Evolutionary conservation across 2,113 vertebrate genomes (phyloP).

Genomic region (Vireo altiloquus): DNA sequence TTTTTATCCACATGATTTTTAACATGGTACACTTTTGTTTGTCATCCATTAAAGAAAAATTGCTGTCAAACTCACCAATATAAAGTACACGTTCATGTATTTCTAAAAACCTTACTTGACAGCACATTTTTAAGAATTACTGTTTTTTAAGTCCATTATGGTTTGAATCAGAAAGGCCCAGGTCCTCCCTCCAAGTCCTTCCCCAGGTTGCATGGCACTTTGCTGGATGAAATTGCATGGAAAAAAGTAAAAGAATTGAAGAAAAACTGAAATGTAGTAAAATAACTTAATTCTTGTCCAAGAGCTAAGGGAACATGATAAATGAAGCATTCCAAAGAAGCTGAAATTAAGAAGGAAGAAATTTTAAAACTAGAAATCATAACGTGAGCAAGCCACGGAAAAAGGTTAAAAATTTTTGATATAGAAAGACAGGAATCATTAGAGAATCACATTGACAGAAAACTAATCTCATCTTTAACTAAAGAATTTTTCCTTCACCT

Average conservation of each 20-base stretch:
- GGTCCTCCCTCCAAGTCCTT: neutral
- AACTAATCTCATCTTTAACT: no score
- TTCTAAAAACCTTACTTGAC: neutral
- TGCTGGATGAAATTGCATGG: neutral
- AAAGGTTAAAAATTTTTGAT: neutral
- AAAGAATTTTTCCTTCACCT: neutral
- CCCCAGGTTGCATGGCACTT: neutral
- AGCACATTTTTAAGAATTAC: neutral
- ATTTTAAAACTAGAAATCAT: neutral
- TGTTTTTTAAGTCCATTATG: neutral
- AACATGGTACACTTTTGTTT: neutral
- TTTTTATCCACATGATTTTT: neutral
- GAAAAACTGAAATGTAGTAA: neutral
- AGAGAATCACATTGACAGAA: neutral
- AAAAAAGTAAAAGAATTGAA: neutral
- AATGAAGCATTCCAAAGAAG: neutral
- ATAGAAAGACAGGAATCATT: neutral
- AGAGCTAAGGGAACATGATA: neutral
- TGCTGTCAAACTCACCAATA: neutral
- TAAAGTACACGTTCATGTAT: neutral
- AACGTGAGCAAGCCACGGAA: neutral
- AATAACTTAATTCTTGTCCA: neutral
- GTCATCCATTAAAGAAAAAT: neutral
- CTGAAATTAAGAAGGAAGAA: neutral
- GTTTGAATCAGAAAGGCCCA: neutral